A percentile compares a stretch with the other conserved stretches of the same genome.
phyloP scores from a whole-genome alignment of 2,797 vertebrate species.

The Spondyliosoma cantharus region DNA sequence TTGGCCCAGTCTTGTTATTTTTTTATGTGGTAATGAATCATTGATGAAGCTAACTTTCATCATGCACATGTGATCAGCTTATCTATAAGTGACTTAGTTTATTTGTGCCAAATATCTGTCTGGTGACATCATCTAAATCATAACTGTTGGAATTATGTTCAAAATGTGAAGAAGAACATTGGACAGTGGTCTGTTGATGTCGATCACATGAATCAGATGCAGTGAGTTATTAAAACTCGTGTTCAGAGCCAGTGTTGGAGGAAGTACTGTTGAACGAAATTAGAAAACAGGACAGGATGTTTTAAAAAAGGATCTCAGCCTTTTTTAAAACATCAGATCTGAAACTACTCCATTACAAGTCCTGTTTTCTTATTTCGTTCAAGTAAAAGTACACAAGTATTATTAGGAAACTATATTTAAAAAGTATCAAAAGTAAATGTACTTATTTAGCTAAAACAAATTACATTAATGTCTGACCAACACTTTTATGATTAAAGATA shows the following conservation, averaged over 20 bases:
- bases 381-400: background rate
- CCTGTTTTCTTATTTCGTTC: too few relatives aligned
- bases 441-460: too few relatives aligned
- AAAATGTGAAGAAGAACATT: background rate
- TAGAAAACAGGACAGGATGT: too few relatives aligned
- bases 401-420: background rate
- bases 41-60: background rate
- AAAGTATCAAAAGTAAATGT: too few relatives aligned
- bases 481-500: too few relatives aligned
- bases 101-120: background rate
- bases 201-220: conserved; percentile 2
- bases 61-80: background rate
- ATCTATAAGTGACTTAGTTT: background rate
- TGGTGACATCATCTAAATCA: background rate
- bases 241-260: background rate
- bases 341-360: background rate
- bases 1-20: too few relatives aligned
- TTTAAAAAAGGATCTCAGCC: too few relatives aligned
- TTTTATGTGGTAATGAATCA: too few relatives aligned
- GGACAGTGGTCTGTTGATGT: background rate
- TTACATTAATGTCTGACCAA: background rate
- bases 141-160: background rate
- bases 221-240: background rate
- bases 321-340: background rate
- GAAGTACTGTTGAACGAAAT: too few relatives aligned